A percentile compares a stretch with the other conserved stretches of the same genome.
Evolutionary conservation across 2,797 vertebrate genomes (phyloP).

Genomic region (Gobio occitaniae): DNA sequence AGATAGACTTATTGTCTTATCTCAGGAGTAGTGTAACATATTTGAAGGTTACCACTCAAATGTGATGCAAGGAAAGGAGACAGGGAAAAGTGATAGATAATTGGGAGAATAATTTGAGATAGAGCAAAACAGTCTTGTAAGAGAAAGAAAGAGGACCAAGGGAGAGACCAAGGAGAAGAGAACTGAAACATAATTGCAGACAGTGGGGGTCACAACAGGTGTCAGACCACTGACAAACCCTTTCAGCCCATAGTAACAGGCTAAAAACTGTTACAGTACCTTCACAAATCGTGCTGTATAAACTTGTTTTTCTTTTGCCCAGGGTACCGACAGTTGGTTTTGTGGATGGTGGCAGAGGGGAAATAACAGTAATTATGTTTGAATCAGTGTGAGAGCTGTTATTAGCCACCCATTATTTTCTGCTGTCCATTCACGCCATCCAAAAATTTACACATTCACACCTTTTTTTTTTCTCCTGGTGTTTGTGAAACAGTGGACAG

Average conservation of each 20-base stretch:
- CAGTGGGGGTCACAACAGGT: conserved; percentile 35
- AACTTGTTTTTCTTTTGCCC: neutral
- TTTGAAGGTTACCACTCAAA: conserved; percentile 3
- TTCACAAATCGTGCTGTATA: neutral
- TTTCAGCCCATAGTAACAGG: conserved; percentile 7
- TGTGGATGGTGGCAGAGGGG: conserved; percentile 22
- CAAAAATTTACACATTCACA: neutral
- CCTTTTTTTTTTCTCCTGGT: neutral
- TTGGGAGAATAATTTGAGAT: neutral
- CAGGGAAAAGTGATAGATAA: neutral
- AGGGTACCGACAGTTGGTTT: conserved; percentile 2
- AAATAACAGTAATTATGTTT: conserved; percentile 53
- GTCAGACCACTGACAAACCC: conserved; percentile 11
- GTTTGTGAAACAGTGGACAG: conserved; percentile 24
- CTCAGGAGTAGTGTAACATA: neutral
- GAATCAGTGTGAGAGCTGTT: conserved; percentile 30
- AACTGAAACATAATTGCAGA: conserved; percentile 24
- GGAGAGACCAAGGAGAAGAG: neutral
- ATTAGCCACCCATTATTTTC: conserved; percentile 23
- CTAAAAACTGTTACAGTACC: conserved; percentile 17
- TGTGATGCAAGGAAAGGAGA: neutral
- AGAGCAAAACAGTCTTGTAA: neutral
- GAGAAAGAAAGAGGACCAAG: neutral
- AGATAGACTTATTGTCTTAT: neutral
- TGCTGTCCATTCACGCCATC: conserved; percentile 28